Base-by-base conservation (phyloP, 1,140 invertebrate species). In the Drosophila ananassae region DNA sequence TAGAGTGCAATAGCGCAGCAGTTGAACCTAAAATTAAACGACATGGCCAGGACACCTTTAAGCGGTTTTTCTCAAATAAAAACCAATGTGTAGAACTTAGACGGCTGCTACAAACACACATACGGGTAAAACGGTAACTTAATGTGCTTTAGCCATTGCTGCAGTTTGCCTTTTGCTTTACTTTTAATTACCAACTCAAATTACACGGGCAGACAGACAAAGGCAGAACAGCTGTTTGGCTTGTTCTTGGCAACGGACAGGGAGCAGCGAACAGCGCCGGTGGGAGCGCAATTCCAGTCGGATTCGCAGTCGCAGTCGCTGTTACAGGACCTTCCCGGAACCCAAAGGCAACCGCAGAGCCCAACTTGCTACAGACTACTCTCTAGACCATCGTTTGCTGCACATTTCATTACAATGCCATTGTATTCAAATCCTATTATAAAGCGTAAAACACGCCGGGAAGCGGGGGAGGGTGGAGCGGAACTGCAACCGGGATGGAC, bases 381-480 rank as follows among this genome's bases (percentile, higher is more conserved):
- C 73, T 72, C 81, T 17, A 66, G 51, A 48, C 59, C 82, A 82
- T 75, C 82, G 83, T 82, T 84, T 85, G 83, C 82, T 82, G 82
- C 78, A 89, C 82, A 89, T 85, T 85, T 85, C 82, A 85, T 85
- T 85, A 85, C 82, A 85, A 85, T 85, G 82, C 82, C 78, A 85
- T 85, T 85, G 82, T 85, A 85, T 85, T 85, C 82, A 87, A 85
- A 85, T 85, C 83, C 82, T 85, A 85, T 85, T 85, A 85, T 89
- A 82, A 72, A 82, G 77, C 78, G 78, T 63, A 78, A 66, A 85
- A 74, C 82, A 87, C 72, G 80, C 64, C 64, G 37, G 62, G 41
- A 50, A 68, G 37, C 12, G 41, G 47, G 30, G 44, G 21, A 6
- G 9, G 44, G 17, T 21, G 9, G 39, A 32, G 22, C 7, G 39